Percentiles rank a stretch among this genome's conserved stretches.
These are phyloP conservation scores for Falcaria lacertinaria DNA, from an alignment of 2,888 invertebrate species.

Conservation along the genomic window DNA sequence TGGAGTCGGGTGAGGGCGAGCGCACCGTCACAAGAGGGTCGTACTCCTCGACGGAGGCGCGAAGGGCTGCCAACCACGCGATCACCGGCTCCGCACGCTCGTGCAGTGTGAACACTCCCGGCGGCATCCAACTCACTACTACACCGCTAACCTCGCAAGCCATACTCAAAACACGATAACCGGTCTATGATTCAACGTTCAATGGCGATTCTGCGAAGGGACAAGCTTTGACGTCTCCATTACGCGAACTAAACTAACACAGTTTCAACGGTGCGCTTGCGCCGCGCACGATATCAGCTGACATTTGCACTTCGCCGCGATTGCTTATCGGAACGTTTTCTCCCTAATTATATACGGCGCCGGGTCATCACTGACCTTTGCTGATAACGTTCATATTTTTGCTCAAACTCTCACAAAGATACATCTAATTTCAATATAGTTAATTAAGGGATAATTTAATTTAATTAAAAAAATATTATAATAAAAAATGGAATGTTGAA, in stretches of 20 bases:
- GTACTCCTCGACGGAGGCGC: conserved; percentile 67
- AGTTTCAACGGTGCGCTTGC: conserved; percentile 21
- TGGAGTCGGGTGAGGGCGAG: conserved; percentile 37
- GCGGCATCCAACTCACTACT: conserved; percentile 72
- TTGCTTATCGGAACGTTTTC: conserved; percentile 62
- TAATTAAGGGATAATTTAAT: neutral
- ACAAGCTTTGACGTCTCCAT: conserved; percentile 48
- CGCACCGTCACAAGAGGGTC: conserved; percentile 55
- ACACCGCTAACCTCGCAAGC: conserved; percentile 42
- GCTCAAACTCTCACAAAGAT: neutral
- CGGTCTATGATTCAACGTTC: conserved; percentile 73
- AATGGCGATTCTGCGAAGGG: conserved; percentile 62
- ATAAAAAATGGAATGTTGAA: neutral
- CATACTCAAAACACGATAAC: conserved; percentile 64
- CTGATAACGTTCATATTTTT: conserved; percentile 15
- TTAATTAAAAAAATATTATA: neutral
- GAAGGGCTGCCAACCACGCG: conserved; percentile 64
- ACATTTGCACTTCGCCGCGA: conserved; percentile 72
- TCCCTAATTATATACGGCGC: conserved; percentile 49
- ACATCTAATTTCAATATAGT: neutral
- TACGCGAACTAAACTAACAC: conserved; percentile 22
- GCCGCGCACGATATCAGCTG: conserved; percentile 41
- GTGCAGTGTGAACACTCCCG: conserved; percentile 67
- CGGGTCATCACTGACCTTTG: conserved; percentile 52
- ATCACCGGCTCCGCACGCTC: conserved; percentile 55